Percentiles rank a stretch among this genome's conserved stretches.
Evolutionary conservation across 2,888 invertebrate species (phyloP).

Genomic region (Cheilosia impressa): DNA sequence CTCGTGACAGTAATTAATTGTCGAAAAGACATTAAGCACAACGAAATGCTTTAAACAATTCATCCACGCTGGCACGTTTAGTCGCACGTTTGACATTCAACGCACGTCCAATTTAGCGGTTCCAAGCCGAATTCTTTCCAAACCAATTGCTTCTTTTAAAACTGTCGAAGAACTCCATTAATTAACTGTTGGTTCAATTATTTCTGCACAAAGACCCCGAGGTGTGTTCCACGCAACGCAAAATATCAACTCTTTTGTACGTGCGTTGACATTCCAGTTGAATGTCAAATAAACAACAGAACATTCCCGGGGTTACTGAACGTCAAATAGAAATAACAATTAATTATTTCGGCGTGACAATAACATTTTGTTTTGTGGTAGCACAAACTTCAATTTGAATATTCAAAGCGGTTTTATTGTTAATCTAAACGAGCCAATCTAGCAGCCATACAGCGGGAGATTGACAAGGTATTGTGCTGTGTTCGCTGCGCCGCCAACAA

Average conservation of each 20-base stretch:
- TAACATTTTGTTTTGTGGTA: conserved; percentile 20
- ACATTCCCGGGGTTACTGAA: conserved; percentile 39
- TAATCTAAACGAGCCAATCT: conserved; percentile 8
- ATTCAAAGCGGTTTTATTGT: conserved; percentile 23
- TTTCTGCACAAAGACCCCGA: not conserved
- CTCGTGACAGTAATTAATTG: conserved; percentile 39
- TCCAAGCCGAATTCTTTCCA: not conserved
- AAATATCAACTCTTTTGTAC: conserved; percentile 12
- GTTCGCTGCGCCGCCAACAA: conserved; percentile 42
- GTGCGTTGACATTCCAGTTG: conserved; percentile 27
- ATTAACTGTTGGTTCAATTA: conserved; percentile 27
- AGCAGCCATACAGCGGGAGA: conserved; percentile 5
- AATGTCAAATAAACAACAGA: conserved; percentile 7
- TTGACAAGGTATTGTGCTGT: conserved; percentile 20
- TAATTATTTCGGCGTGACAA: conserved; percentile 6
- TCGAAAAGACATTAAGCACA: conserved; percentile 9
- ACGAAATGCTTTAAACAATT: not conserved
- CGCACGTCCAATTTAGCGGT: conserved; percentile 37
- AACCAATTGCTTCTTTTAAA: not conserved
- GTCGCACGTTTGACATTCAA: conserved; percentile 8
- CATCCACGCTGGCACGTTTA: conserved; percentile 7
- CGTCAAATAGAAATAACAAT: conserved; percentile 20
- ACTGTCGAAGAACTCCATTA: conserved; percentile 10
- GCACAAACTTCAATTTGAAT: conserved; percentile 24
- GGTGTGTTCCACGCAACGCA: not conserved